These are phyloP conservation scores for Achatina immaculata DNA, from an alignment of 1,140 invertebrate species.

Conservation along the genomic window DNA sequence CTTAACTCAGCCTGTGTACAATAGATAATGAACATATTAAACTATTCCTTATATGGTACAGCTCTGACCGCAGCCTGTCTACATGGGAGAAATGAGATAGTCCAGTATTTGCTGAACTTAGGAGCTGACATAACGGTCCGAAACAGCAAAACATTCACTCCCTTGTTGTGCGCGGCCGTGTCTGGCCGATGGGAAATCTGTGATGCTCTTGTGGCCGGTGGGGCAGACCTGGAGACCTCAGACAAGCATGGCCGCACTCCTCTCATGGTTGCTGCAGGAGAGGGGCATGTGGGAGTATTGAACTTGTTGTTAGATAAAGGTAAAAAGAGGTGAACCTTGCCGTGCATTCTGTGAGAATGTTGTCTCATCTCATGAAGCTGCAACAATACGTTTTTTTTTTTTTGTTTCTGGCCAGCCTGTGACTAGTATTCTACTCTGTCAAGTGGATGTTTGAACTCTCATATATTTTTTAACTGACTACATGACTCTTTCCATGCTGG, in stretches of 20 bases:
- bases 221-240: slow-evolving; percentile 77
- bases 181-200: slow-evolving; percentile 89
- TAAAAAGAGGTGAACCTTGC: too few relatives aligned
- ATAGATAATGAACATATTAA: too few relatives aligned
- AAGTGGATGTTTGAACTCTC: too few relatives aligned
- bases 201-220: slow-evolving; percentile 73
- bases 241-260: slow-evolving; percentile 80
- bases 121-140: slow-evolving; percentile 80
- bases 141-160: slow-evolving; percentile 78
- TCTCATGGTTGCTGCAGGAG: slow-evolving; percentile 89
- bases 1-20: too few relatives aligned
- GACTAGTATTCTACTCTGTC: too few relatives aligned
- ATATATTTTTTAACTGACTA: too few relatives aligned
- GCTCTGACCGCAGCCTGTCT: slow-evolving; percentile 88
- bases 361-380: too few relatives aligned
- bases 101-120: slow-evolving; percentile 82
- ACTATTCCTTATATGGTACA: too few relatives aligned
- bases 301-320: slow-evolving; percentile 89
- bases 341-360: too few relatives aligned
- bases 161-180: slow-evolving; percentile 86
- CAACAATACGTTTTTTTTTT: too few relatives aligned
- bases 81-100: slow-evolving; percentile 83
- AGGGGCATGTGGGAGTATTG: slow-evolving; percentile 89
- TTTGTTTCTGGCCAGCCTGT: too few relatives aligned
- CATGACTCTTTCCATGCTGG: too few relatives aligned